Conservation (phyloP, 2,888 invertebrate genomes). For the Drosophila neonasuta region DNA sequence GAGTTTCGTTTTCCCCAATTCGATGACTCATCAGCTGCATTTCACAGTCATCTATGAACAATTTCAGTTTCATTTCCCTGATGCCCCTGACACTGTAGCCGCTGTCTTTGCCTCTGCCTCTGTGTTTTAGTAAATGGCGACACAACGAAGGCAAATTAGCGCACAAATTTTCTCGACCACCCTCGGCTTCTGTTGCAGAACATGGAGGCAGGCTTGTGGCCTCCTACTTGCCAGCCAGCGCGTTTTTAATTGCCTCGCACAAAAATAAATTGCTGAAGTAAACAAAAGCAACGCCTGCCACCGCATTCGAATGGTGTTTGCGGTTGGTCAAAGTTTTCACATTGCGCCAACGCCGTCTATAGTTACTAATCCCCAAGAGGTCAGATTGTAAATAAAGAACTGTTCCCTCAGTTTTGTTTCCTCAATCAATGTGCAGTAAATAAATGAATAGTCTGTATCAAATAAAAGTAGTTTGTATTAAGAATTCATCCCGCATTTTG, state of each 20-base stretch:
- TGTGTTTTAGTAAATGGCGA: conserved; percentile 34
- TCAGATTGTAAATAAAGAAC: conserved; percentile 5
- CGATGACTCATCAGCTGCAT: conserved; percentile 62
- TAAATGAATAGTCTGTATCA: not conserved
- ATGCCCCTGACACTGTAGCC: not conserved
- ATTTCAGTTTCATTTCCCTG: conserved; percentile 32
- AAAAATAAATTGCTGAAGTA: conserved; percentile 67
- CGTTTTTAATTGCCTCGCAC: conserved; percentile 45
- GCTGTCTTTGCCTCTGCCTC: conserved; percentile 21
- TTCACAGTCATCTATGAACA: conserved; percentile 60
- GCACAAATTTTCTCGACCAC: conserved; percentile 52
- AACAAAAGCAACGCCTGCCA: conserved; percentile 39
- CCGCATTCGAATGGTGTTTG: conserved; percentile 24
- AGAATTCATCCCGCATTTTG: too few relatives aligned
- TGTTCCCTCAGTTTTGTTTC: not conserved
- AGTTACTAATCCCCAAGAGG: conserved; percentile 15
- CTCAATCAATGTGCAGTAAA: not conserved
- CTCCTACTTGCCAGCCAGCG: conserved; percentile 58
- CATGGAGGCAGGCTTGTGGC: conserved; percentile 33
- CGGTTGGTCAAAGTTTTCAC: conserved; percentile 54
- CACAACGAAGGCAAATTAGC: conserved; percentile 59
- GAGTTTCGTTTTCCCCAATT: conserved; percentile 34
- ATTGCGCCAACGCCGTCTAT: conserved; percentile 25
- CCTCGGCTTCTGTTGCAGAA: conserved; percentile 40
- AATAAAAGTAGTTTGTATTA: too few relatives aligned